Conservation (phyloP, 2,113 vertebrate genomes). For the Pyxicephalus adspersus region DNA sequence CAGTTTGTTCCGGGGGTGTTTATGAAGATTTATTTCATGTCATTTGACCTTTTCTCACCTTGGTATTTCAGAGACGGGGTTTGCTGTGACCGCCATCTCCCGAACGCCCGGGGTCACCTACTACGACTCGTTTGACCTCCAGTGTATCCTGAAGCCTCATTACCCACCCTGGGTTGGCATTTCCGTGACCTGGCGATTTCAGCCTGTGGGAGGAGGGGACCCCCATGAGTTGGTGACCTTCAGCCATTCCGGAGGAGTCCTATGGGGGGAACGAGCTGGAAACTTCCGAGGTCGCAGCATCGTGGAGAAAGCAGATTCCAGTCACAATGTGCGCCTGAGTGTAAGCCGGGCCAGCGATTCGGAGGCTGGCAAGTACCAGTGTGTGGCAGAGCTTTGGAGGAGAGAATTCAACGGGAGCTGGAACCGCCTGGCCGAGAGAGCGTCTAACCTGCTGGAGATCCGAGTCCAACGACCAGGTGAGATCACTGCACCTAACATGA, state of each 20-base stretch:
- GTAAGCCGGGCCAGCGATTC: conserved; percentile 89
- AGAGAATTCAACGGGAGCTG: conserved; percentile 89
- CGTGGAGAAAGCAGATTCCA: conserved; percentile 87
- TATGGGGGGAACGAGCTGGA: conserved; percentile 85
- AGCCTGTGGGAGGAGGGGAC: conserved; percentile 75
- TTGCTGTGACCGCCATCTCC: conserved; percentile 92
- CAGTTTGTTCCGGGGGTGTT: no score
- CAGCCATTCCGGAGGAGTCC: conserved; percentile 87
- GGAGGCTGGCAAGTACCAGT: conserved; percentile 94
- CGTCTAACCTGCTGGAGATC: conserved; percentile 94
- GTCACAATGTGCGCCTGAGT: conserved; percentile 91
- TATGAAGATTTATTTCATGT: no score
- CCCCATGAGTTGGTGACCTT: conserved; percentile 93
- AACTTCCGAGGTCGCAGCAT: conserved; percentile 88
- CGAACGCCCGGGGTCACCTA: conserved; percentile 90
- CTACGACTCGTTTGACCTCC: conserved; percentile 90
- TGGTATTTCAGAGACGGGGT: conserved; percentile 80
- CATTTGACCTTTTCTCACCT: background rate
- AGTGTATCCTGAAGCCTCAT: conserved; percentile 94
- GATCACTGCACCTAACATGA: background rate
- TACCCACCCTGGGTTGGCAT: conserved; percentile 86
- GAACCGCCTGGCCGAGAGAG: conserved; percentile 85
- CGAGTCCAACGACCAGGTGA: conserved; percentile 89
- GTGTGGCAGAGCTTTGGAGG: conserved; percentile 88
- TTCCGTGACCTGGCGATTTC: conserved; percentile 93